Conservation (phyloP, 2,113 vertebrate species). For the Zosterops japonicus region DNA sequence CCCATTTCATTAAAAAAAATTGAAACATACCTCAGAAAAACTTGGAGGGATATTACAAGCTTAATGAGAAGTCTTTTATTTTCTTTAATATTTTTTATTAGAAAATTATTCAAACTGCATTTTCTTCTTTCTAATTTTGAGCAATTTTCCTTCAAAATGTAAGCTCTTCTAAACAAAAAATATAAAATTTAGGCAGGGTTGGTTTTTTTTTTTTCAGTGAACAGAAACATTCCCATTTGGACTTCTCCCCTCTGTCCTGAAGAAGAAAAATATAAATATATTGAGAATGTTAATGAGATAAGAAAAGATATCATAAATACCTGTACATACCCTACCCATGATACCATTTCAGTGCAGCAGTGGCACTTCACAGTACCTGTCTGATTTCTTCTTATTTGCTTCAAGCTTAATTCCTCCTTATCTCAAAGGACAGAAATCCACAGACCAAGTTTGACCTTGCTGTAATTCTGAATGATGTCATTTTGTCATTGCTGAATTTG, state of each 20-base stretch:
- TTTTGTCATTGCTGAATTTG: constrained; percentile 26
- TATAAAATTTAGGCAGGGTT: background rate
- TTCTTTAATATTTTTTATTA: background rate
- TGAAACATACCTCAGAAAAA: background rate
- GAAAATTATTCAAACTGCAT: background rate
- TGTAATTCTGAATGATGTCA: constrained; percentile 15
- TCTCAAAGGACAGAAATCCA: constrained; percentile 22
- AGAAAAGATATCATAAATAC: background rate
- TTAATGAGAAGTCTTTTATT: background rate
- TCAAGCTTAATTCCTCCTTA: background rate
- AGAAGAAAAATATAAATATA: background rate
- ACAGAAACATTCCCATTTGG: background rate
- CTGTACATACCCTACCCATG: background rate
- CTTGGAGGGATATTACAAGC: background rate
- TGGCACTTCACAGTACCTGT: background rate
- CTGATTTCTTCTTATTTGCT: constrained; percentile 13
- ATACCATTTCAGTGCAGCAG: background rate
- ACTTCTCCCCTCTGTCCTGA: background rate
- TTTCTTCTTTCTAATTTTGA: background rate
- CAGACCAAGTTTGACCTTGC: constrained; percentile 23
- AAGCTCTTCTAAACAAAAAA: background rate
- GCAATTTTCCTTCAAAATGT: background rate
- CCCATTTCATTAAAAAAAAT: background rate
- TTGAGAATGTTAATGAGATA: background rate
- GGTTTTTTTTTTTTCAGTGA: background rate